A percentile compares a stretch with the other conserved stretches of the same genome.
phyloP scores from a whole-genome alignment of 2,113 vertebrate species.

The Calidris pugnax region DNA sequence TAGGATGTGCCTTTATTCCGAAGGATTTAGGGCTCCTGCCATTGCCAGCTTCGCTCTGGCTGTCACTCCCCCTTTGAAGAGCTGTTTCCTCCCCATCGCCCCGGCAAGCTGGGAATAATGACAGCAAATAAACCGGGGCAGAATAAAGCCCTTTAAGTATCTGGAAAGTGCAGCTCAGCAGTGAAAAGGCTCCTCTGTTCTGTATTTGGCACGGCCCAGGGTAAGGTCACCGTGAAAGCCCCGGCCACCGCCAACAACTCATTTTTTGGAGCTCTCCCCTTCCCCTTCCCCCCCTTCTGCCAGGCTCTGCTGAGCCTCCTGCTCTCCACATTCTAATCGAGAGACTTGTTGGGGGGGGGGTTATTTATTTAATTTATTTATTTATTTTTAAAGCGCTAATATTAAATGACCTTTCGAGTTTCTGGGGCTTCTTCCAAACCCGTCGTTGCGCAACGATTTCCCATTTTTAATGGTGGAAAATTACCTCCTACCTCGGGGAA shows the following conservation, averaged over 20 bases:
- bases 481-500: background rate
- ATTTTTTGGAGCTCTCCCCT: background rate
- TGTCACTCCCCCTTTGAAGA: background rate
- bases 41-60: background rate
- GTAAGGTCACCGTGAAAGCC: background rate
- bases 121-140: background rate
- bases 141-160: background rate
- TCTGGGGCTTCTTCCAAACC: background rate
- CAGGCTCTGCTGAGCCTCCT: background rate
- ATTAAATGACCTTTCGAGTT: background rate
- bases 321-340: background rate
- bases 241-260: background rate
- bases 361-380: background rate
- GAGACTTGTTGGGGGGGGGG: background rate
- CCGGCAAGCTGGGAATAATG: background rate
- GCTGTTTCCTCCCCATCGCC: slow-evolving; percentile 7
- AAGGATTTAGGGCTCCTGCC: background rate
- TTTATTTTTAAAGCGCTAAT: background rate
- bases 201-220: background rate
- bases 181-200: slow-evolving; percentile 47
- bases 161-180: background rate
- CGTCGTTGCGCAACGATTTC: background rate
- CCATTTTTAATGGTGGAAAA: background rate
- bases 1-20: background rate
- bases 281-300: background rate